Percentiles rank a stretch among this genome's conserved stretches.
Conservation (phyloP, 2,888 invertebrate genomes). For the Vanessa cardui region DNA sequence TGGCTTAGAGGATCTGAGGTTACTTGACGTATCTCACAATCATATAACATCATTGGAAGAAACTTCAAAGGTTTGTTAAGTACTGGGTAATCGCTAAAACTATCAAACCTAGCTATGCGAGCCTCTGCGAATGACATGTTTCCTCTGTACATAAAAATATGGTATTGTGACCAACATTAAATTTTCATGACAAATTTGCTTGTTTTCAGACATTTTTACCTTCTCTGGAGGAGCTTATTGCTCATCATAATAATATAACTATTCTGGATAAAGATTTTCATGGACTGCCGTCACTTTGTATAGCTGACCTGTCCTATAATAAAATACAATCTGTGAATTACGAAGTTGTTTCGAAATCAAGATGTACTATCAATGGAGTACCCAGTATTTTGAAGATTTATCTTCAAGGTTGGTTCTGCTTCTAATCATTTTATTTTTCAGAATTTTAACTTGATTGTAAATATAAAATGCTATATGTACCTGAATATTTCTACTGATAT, state of each 20-base stretch:
- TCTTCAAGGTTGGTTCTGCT: constrained; percentile 86
- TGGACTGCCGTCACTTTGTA: constrained; percentile 90
- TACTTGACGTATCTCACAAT: constrained; percentile 91
- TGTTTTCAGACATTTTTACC: constrained; percentile 89
- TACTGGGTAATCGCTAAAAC: constrained; percentile 21
- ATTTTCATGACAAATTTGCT: not conserved
- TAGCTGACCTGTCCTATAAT: constrained; percentile 91
- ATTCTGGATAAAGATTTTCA: constrained; percentile 91
- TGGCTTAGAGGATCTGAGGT: constrained; percentile 87
- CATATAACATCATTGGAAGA: constrained; percentile 89
- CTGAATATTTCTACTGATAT: not conserved
- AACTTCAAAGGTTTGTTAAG: constrained; percentile 87
- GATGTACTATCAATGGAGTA: constrained; percentile 91
- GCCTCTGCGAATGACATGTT: constrained; percentile 40
- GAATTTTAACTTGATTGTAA: not conserved
- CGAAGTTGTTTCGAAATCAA: constrained; percentile 90
- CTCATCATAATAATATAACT: constrained; percentile 89
- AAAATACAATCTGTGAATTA: constrained; percentile 87
- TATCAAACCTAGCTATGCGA: constrained; percentile 43
- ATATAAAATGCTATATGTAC: no score
- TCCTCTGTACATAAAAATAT: not conserved
- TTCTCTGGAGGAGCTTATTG: constrained; percentile 88
- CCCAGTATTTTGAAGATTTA: constrained; percentile 89
- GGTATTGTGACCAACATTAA: not conserved
- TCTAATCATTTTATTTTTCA: not conserved